Evolutionary conservation across 35 echinoderm and acorn worm genomes (phyloP).

Genomic region (Lytechinus variegatus): DNA sequence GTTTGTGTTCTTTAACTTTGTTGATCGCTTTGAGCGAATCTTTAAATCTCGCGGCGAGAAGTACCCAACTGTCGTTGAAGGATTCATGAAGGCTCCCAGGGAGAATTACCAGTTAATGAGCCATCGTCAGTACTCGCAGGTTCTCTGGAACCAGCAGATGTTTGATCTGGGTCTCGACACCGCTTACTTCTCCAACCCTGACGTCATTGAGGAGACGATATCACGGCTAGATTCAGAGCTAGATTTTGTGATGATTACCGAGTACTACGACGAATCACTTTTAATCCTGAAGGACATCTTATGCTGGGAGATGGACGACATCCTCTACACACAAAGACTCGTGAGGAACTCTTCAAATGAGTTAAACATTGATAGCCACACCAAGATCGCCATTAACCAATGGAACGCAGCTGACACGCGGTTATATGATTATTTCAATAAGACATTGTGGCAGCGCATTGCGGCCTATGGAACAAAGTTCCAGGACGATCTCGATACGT

Average conservation of each 20-base stretch:
- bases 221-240: conserved; percentile 50
- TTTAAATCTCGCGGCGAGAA: conserved; percentile 25
- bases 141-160: conserved; percentile 72
- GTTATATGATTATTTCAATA: conserved; percentile 85
- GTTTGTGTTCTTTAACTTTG: conserved; percentile 36
- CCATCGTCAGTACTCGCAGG: not conserved
- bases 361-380: conserved; percentile 10
- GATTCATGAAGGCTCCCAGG: not conserved
- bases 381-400: conserved; percentile 33
- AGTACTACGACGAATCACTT: conserved; percentile 93
- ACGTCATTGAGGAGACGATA: conserved; percentile 56
- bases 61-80: not conserved
- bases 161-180: conserved; percentile 71
- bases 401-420: conserved; percentile 88
- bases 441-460: conserved; percentile 85
- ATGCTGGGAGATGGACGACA: conserved; percentile 95
- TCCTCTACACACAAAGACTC: conserved; percentile 76
- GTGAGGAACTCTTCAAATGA: conserved; percentile 64
- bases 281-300: conserved; percentile 79
- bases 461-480: conserved; percentile 67
- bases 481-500: conserved; percentile 47
- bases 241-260: conserved; percentile 89
- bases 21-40: conserved; percentile 6
- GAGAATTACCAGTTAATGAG: conserved; percentile 18
- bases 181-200: not conserved